Evolutionary conservation across 1,140 invertebrate species (phyloP), one percentile per base, ranked within the genome.

Genomic region (Aphaenogaster rudis): DNA sequence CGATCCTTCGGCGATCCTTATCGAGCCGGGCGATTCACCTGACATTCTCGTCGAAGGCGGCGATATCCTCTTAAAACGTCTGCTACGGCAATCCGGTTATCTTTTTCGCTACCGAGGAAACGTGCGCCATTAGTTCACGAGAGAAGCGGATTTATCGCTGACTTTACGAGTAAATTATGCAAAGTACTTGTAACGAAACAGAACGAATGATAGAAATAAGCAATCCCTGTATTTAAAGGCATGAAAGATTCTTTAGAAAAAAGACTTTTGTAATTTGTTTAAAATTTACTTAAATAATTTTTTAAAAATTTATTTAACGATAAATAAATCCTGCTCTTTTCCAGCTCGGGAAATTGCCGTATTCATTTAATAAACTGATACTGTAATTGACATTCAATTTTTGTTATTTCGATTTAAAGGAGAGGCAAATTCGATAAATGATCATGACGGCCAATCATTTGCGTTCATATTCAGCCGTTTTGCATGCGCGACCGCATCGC

Each of bases 1-100:
- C 21, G 50, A 71, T 69, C 42, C 78, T 72, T 48, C 61, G 82
- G 54, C 48, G 71, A 84, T 61, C 66, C 54, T 48, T 72, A 61
- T 63, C 86, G 45, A 78, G 42, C 71, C 72, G 64, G 81, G 67
- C 64, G 86, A 82, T 76, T 76, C 66, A 28, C 42, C 69, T 61
- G 80, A 88, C 79, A 76, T 69, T 77, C 28, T 8, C 79, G 28
- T 71, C 79, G 79, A 71, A 81, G 50, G 36, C 21, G 45, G 36
- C 28, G 59, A 57, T 82, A 59, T 36, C 42, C 63, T 80, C 48
- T 81, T 82, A 69, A 66, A 81, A 81, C 66, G 52, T 86, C 45
- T 50, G 57, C 48, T 42, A 54, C 48, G 36, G 36, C 50, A 57
- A 71, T 69, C 39, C 52, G 9, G 36, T 71, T 81, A 45, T 33